Conservation (phyloP, 2,797 vertebrate genomes). For the Crenuchus spilurus region DNA sequence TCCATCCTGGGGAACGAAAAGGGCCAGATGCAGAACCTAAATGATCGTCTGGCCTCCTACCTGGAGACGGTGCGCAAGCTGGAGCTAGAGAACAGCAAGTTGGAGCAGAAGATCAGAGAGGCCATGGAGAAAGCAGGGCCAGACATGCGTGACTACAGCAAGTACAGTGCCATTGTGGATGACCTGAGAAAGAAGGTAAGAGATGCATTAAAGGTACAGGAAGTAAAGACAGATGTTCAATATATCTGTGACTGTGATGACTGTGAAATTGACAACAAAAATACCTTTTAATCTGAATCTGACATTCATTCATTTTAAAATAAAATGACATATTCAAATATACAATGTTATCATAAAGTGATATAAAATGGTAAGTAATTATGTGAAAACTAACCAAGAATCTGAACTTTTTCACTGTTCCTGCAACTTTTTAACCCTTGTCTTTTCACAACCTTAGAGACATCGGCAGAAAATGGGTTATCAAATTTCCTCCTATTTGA, state of each 20-base stretch:
- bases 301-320: background rate
- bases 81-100: conserved; percentile 81
- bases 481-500: conserved; percentile 66
- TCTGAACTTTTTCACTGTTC: background rate
- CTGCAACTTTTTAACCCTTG: background rate
- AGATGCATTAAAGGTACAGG: background rate
- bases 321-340: background rate
- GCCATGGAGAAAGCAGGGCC: conserved; percentile 85
- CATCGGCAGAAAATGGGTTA: conserved; percentile 42
- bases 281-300: background rate
- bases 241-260: background rate
- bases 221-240: background rate
- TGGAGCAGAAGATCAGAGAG: conserved; percentile 88
- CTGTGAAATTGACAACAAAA: background rate
- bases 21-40: conserved; percentile 91
- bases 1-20: conserved; percentile 81
- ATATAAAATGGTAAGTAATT: background rate
- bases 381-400: too few species aligned
- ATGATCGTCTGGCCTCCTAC: conserved; percentile 88
- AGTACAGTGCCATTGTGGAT: conserved; percentile 81
- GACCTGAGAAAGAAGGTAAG: conserved; percentile 86
- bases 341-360: too few species aligned
- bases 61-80: conserved; percentile 86
- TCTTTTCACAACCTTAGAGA: background rate
- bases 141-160: conserved; percentile 80